Base-by-base conservation (phyloP, 2,113 vertebrate genomes). In the Amphiprion ocellaris region DNA sequence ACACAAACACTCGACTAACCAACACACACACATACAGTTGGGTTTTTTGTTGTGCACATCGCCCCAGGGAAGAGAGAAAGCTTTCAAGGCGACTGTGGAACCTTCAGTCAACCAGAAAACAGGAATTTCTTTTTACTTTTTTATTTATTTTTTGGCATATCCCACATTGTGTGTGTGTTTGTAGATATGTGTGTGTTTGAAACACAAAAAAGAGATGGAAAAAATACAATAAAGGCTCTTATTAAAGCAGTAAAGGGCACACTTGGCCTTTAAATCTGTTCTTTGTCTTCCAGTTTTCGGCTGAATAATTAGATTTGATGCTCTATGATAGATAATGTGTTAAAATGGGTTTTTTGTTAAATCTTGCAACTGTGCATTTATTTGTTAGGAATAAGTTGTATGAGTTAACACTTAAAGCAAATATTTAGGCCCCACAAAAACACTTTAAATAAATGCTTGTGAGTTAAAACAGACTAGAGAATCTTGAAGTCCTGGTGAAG, bases 21-120 rank as follows among this genome's bases (percentile, higher is more conserved):
- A 44, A 66, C 64, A 16, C 55, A 62, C 21, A 41, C 68, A 61
- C 15, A 53, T 65, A 60, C 47, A 11, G n/a, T 19, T 44, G 53
- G 66, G 39, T 41, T 10, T 55, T 65, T 56, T 69, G 70, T 79
- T 61, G 65, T 71, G 24, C 50, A 68, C 56, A 64, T 12, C 7
- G 12, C 80, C 59, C 72, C 69, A 7, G 61, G 72, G 80, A 79
- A 56, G 53, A 61, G 19, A 55, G 33, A 56, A 81, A 21, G 61
- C 72, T 86, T 82, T 86, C 54, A 74, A 69, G 49, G 61, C 17
- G 14, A 59, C 44, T 63, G 49, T 75, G 50, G 71, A 83, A 79
- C 68, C 71, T 79, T 85, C 82, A 89, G 61, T 82, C 74, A 82
- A 60, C 64, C 80, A 79, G 68, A 81, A 68, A 79, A 83, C 60